phyloP scores from a whole-genome alignment of 2,888 invertebrate genomes.

The Altica lythri region DNA sequence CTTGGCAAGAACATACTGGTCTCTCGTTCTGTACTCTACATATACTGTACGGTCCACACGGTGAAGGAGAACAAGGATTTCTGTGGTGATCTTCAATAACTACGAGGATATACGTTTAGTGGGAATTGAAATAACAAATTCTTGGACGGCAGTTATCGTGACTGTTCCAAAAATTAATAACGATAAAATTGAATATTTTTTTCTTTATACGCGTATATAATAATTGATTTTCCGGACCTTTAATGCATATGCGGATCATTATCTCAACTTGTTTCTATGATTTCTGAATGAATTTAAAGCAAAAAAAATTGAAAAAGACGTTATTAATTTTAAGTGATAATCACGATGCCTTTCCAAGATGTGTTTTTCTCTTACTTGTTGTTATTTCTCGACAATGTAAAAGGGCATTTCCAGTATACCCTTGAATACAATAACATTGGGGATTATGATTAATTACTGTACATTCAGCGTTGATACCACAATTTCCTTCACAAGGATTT shows the following conservation, averaged over 20 bases:
- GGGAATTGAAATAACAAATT: no score
- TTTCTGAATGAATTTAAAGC: no score
- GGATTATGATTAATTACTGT: constrained; percentile 76
- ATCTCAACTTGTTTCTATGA: no score
- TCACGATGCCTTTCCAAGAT: no score
- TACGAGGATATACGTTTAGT: constrained; percentile 26
- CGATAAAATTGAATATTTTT: no score
- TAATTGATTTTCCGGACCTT: no score
- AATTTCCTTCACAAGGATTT: constrained; percentile 78
- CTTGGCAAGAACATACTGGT: constrained; percentile 77
- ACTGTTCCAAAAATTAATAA: no score
- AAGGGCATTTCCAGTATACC: constrained; percentile 74
- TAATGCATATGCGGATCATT: no score
- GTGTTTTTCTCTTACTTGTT: constrained; percentile 48
- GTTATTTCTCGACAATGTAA: constrained; percentile 62
- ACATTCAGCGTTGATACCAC: constrained; percentile 79
- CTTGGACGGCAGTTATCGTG: no score
- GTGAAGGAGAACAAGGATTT: constrained; percentile 76
- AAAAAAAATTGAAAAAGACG: no score
- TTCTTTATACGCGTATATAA: no score
- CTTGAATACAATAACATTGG: constrained; percentile 74
- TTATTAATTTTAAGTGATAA: no score
- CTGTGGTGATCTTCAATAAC: constrained; percentile 57
- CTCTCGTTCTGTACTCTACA: constrained; percentile 73
- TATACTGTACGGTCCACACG: constrained; percentile 78